Percentiles rank a stretch among this genome's conserved stretches.
These are phyloP conservation scores for Phymatocera aterrima DNA, from an alignment of 2,888 invertebrate species.

Conservation along the genomic window DNA sequence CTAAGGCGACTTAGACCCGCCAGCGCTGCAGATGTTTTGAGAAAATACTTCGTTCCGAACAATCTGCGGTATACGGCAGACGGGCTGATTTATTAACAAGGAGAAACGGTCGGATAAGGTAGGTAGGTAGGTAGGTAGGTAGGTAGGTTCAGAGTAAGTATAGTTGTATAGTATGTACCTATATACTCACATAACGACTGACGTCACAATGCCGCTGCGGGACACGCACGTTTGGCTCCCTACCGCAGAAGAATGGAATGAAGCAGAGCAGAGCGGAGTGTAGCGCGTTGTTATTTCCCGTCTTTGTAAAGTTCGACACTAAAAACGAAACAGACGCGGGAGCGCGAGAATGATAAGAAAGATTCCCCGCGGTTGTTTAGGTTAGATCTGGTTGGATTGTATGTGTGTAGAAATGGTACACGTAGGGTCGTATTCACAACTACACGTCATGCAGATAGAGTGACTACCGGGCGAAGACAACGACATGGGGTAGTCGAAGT, in stretches of 20 bases:
- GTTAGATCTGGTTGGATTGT: too few relatives aligned
- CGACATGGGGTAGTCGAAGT: not conserved
- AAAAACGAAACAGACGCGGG: conserved; percentile 37
- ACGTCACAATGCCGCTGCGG: conserved; percentile 40
- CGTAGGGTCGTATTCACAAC: not conserved
- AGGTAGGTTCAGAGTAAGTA: conserved; percentile 15
- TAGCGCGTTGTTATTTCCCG: conserved; percentile 12
- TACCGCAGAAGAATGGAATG: not conserved
- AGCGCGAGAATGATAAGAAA: conserved; percentile 35
- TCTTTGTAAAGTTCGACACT: conserved; percentile 34
- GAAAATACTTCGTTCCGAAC: conserved; percentile 10
- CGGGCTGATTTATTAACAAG: conserved; percentile 43
- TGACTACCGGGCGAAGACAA: not conserved
- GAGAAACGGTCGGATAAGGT: conserved; percentile 31
- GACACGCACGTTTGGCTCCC: conserved; percentile 35
- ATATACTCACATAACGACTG: conserved; percentile 16
- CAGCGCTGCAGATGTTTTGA: conserved; percentile 19
- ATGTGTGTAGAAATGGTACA: too few relatives aligned
- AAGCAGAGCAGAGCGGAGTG: too few relatives aligned
- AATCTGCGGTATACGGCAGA: conserved; percentile 26
- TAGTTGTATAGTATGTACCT: not conserved
- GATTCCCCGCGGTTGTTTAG: conserved; percentile 28
- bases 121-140: conserved; percentile 5
- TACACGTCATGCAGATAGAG: not conserved
- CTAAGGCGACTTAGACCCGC: not conserved